phyloP scores from a whole-genome alignment of 2,888 invertebrate species.

The Protula sp. region DNA sequence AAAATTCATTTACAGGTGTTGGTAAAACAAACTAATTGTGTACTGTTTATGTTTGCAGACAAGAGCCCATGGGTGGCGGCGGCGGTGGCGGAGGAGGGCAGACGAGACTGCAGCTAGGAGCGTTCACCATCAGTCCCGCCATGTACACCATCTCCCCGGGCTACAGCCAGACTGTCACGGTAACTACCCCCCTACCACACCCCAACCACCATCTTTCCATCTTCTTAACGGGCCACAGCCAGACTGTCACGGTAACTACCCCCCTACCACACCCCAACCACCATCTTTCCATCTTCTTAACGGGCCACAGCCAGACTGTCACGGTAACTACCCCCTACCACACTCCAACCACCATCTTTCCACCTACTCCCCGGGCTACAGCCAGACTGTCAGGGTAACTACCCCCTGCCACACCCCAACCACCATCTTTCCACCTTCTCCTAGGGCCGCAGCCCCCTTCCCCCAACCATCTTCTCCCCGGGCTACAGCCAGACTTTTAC shows the following conservation, averaged over 20 bases:
- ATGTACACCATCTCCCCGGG: constrained; percentile 47
- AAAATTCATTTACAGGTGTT: too few species aligned
- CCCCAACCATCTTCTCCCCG: constrained; percentile 43
- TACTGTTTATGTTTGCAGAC: not conserved
- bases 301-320: constrained; percentile 44
- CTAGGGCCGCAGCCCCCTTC: constrained; percentile 44
- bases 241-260: constrained; percentile 42
- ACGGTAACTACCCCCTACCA: too few species aligned
- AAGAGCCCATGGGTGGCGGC: constrained; percentile 12
- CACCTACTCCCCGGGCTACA: constrained; percentile 43
- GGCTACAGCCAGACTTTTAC: constrained; percentile 45
- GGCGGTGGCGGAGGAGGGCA: constrained; percentile 35
- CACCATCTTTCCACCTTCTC: too few species aligned
- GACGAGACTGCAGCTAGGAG: constrained; percentile 46
- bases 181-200: too few species aligned
- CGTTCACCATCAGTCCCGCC: constrained; percentile 52
- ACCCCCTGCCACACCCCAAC: too few species aligned
- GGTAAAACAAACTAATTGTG: too few species aligned
- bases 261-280: too few species aligned
- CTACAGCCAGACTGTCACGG: constrained; percentile 44
- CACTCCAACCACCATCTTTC: too few species aligned
- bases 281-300: constrained; percentile 43
- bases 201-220: too few species aligned
- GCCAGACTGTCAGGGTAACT: constrained; percentile 42
- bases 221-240: constrained; percentile 43